These are phyloP conservation scores for Teinopalpus imperialis DNA, from an alignment of 2,888 invertebrate genomes.

Conservation along the genomic window DNA sequence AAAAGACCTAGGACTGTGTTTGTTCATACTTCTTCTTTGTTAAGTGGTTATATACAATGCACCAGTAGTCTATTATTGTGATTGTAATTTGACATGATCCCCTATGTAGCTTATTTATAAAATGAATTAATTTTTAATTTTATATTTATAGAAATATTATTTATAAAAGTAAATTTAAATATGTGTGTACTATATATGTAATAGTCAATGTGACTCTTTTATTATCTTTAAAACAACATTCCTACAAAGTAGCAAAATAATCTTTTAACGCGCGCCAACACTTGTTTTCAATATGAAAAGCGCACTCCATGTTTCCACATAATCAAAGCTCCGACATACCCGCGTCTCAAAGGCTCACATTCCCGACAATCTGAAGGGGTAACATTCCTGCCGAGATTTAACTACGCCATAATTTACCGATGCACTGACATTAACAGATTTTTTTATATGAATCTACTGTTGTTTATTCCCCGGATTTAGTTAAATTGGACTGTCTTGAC, in stretches of 20 bases:
- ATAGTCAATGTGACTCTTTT: neutral
- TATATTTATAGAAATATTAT: too few species aligned
- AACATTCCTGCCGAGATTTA: slow-evolving; percentile 43
- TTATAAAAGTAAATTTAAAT: too few species aligned
- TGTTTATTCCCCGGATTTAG: too few species aligned
- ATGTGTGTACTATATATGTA: slow-evolving; percentile 1
- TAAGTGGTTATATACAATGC: too few species aligned
- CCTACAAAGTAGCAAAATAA: slow-evolving; percentile 9
- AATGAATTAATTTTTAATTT: too few species aligned
- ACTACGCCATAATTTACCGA: slow-evolving; percentile 42
- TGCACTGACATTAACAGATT: slow-evolving; percentile 30
- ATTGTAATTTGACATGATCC: too few species aligned
- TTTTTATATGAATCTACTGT: slow-evolving; percentile 16
- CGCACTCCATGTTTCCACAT: slow-evolving; percentile 33
- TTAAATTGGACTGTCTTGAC: too few species aligned
- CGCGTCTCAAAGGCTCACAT: slow-evolving; percentile 38
- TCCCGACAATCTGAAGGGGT: slow-evolving; percentile 37
- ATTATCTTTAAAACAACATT: neutral
- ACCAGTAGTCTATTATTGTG: too few species aligned
- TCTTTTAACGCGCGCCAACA: slow-evolving; percentile 17
- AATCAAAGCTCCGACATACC: slow-evolving; percentile 36
- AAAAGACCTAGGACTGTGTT: too few species aligned
- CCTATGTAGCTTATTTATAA: too few species aligned
- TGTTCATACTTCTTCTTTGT: too few species aligned
- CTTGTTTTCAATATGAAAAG: slow-evolving; percentile 34